Evolutionary conservation across 2,797 vertebrate genomes (phyloP), one percentile per base, ranked within the genome.

Genomic region (Galagoides demidoff): DNA sequence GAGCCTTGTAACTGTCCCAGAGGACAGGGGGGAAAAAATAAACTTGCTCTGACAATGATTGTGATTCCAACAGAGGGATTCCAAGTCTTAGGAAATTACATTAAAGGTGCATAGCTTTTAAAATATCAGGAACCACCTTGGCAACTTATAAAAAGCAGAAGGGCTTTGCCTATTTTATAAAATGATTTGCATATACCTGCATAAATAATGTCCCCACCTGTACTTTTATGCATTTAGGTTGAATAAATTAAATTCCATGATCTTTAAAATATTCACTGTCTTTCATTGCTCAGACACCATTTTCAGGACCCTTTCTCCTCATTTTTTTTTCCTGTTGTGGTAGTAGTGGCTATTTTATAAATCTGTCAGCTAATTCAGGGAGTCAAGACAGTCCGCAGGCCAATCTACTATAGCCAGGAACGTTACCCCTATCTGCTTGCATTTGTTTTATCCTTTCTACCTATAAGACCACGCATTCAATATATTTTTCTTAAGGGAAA

Each of bases 61-160:
- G 70, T 97, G 87, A 95, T 95, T 97, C 91, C 34, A 4, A 92
- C 66, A 90, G 90, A 97, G 97, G 96, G 93, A 97, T 97, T 97
- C 97, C 97, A 95, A 63, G 57, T 94, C 95, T 95, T 89, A 94
- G 94, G 91, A 97, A 96, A 98, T 94, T 97, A 95, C 94, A 97
- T 95, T 95, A 97, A 98, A 97, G 97, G 97, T 97, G 91, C 87
- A 96, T 94, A 97, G 97, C 95, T 97, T 98, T 98, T 96, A 97
- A 98, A 98, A 98, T 98, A 98, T 96, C 97, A 97, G 97, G 97
- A 98, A 98, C 96, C 97, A 98, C 97, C 97, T 98, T 98, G 97
- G 97, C 97, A 97, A 97, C 97, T 97, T 96, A 96, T 95, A 96
- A 97, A 98, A 98, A 98, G 94, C 97, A 98, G 97, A 98, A 98